A percentile compares a stretch with the other conserved stretches of the same genome.
These are phyloP conservation scores for Oryzias sinensis DNA, from an alignment of 2,797 vertebrate genomes.

Conservation along the genomic window DNA sequence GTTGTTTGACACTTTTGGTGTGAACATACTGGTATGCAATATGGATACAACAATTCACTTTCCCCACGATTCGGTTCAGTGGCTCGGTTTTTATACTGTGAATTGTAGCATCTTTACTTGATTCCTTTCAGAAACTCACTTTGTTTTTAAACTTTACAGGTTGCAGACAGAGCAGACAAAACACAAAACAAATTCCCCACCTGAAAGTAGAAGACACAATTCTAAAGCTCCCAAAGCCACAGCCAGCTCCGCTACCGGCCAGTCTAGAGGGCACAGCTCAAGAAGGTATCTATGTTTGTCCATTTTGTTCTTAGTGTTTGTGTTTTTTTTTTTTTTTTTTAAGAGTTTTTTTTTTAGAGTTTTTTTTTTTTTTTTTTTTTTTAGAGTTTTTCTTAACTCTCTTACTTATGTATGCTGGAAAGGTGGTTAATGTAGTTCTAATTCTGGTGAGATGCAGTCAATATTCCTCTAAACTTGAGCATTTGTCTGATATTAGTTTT, in stretches of 20 bases:
- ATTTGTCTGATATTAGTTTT: slow-evolving; percentile 3
- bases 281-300: slow-evolving; percentile 89
- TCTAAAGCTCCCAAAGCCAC: slow-evolving; percentile 99
- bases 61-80: too few relatives aligned
- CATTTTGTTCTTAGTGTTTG: slow-evolving; percentile 67
- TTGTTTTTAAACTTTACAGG: slow-evolving; percentile 90
- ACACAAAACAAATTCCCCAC: slow-evolving; percentile 98
- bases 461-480: slow-evolving; percentile 22
- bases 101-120: slow-evolving; percentile 43
- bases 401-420: slow-evolving; percentile 14
- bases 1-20: too few relatives aligned
- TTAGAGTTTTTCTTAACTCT: slow-evolving; percentile 11
- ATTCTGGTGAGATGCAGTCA: slow-evolving; percentile 24
- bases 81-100: neutral
- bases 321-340: slow-evolving; percentile 34
- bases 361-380: slow-evolving; percentile 38
- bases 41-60: too few relatives aligned
- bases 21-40: too few relatives aligned
- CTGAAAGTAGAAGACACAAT: slow-evolving; percentile 98
- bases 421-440: slow-evolving; percentile 15
- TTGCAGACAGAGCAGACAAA: slow-evolving; percentile 99
- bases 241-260: slow-evolving; percentile 93
- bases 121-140: slow-evolving; percentile 52
- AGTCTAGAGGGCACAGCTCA: slow-evolving; percentile 97
- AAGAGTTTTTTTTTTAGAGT: slow-evolving; percentile 9